Evolutionary conservation across 2,888 invertebrate species (phyloP).

Genomic region (Lordiphosa andalusiaca): DNA sequence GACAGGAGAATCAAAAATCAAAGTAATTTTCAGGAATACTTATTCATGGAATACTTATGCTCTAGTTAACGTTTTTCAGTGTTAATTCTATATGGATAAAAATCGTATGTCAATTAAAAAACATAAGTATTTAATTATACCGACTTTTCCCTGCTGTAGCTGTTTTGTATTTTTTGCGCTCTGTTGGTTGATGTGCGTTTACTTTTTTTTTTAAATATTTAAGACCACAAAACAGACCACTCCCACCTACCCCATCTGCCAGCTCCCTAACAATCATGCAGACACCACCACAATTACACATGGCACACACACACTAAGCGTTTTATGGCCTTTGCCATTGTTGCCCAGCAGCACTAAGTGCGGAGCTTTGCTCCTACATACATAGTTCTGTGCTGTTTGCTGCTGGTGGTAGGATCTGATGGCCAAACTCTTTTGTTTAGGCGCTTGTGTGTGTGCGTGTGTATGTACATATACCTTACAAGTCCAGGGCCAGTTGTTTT

Average conservation of each 20-base stretch:
- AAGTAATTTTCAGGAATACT: too few relatives aligned
- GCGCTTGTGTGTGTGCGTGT: neutral
- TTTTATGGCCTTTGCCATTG: constrained; percentile 48
- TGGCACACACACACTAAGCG: constrained; percentile 35
- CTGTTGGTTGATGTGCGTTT: constrained; percentile 38
- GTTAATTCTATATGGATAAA: too few relatives aligned
- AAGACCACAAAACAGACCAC: constrained; percentile 57
- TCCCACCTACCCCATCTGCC: constrained; percentile 3
- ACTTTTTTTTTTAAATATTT: constrained; percentile 57
- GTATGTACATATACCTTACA: constrained; percentile 37
- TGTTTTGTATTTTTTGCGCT: constrained; percentile 35
- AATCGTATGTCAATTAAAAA: too few relatives aligned
- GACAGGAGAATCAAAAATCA: too few relatives aligned
- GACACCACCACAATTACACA: constrained; percentile 13
- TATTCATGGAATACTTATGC: too few relatives aligned
- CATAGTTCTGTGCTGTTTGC: constrained; percentile 16
- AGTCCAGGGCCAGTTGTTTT: constrained; percentile 49
- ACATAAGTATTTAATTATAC: too few relatives aligned
- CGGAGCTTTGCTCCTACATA: constrained; percentile 18
- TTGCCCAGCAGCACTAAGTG: constrained; percentile 30
- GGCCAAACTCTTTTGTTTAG: constrained; percentile 27
- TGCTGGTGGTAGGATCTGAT: neutral
- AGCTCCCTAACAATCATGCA: neutral
- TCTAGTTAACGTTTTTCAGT: too few relatives aligned
- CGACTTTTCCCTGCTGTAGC: constrained; percentile 16